phyloP scores from a whole-genome alignment of 92 coral and sea anemone genomes.

The Phenganax marumi region DNA sequence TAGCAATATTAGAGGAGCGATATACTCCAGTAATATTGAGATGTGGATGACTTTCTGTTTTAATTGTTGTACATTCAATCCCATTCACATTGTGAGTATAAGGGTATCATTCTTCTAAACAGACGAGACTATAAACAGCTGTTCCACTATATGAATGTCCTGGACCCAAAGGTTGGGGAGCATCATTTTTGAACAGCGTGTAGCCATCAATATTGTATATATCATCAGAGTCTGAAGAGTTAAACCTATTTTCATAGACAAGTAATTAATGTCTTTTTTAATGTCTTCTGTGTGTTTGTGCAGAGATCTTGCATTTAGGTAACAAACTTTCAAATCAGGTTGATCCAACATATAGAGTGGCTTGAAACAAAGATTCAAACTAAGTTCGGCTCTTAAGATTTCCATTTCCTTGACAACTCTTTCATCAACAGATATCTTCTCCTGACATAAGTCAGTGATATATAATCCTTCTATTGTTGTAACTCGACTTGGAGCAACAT shows the following conservation, averaged over 20 bases:
- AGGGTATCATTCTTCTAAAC: slow-evolving; percentile 63
- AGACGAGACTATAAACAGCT: slow-evolving; percentile 64
- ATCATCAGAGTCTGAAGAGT: slow-evolving; percentile 42
- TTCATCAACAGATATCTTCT: too few species aligned
- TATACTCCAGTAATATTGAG: slow-evolving; percentile 47
- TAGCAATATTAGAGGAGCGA: slow-evolving; percentile 64
- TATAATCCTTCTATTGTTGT: too few species aligned
- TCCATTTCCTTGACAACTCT: slow-evolving; percentile 25
- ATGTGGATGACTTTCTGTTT: slow-evolving; percentile 51
- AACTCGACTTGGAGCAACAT: too few species aligned
- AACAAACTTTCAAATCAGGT: slow-evolving; percentile 36
- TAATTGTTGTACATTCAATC: slow-evolving; percentile 48
- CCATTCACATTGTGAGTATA: slow-evolving; percentile 60
- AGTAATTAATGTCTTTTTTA: slow-evolving; percentile 51
- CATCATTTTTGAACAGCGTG: slow-evolving; percentile 52
- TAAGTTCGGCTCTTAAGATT: slow-evolving; percentile 2
- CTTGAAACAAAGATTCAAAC: slow-evolving; percentile 9
- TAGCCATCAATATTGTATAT: slow-evolving; percentile 47
- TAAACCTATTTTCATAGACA: slow-evolving; percentile 55
- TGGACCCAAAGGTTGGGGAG: slow-evolving; percentile 35
- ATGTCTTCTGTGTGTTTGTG: too few species aligned
- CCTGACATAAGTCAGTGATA: too few species aligned
- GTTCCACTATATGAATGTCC: slow-evolving; percentile 62
- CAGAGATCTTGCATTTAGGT: too few species aligned
- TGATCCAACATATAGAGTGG: too few species aligned